Conservation (phyloP, 2,113 vertebrate genomes). For the Forbesichthys agassizii region DNA sequence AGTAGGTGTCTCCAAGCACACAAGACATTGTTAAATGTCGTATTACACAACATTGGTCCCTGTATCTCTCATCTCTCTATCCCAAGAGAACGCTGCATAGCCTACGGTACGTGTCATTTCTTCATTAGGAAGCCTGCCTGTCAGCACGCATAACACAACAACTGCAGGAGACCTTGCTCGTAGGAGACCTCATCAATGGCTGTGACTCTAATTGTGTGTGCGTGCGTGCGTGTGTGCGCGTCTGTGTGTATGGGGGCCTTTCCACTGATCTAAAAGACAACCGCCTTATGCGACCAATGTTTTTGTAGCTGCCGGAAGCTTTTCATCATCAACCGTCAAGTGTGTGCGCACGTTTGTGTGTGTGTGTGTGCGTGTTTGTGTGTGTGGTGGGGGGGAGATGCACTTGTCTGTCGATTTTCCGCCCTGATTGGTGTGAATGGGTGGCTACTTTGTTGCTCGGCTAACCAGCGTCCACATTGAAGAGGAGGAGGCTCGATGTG, state of each 20-base stretch:
- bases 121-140: too few relatives aligned
- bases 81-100: too few relatives aligned
- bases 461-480: slow-evolving; percentile 20
- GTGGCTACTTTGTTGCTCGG: slow-evolving; percentile 63
- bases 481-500: slow-evolving; percentile 43
- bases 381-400: slow-evolving; percentile 37
- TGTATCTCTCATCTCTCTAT: too few relatives aligned
- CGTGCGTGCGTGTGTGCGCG: too few relatives aligned
- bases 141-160: too few relatives aligned
- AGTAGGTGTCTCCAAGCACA: too few relatives aligned
- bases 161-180: too few relatives aligned
- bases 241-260: slow-evolving; percentile 11
- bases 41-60: too few relatives aligned
- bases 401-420: slow-evolving; percentile 80
- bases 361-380: slow-evolving; percentile 4
- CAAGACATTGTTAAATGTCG: too few relatives aligned
- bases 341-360: slow-evolving; percentile 2
- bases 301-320: slow-evolving; percentile 65
- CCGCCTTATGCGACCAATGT: slow-evolving; percentile 44
- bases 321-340: slow-evolving; percentile 35
- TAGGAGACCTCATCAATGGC: too few relatives aligned
- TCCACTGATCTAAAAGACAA: slow-evolving; percentile 63
- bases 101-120: too few relatives aligned
- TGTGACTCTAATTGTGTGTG: too few relatives aligned
- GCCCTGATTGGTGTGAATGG: slow-evolving; percentile 81